Conservation (phyloP, 1,140 invertebrate genomes). For the Leucophenga varia region DNA sequence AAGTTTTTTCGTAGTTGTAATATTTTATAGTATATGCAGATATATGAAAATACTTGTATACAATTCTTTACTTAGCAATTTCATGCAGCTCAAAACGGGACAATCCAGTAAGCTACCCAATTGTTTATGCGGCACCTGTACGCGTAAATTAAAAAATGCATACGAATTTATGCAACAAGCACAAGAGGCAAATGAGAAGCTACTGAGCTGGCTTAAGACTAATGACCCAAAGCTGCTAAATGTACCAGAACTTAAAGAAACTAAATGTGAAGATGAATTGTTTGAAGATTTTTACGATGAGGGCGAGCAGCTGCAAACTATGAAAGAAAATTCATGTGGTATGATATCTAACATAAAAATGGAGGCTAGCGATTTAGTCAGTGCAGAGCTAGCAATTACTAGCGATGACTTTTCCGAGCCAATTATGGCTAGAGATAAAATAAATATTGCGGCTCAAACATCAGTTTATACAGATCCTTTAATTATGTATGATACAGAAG, state of each 20-base stretch:
- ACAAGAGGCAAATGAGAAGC: conserved; percentile 17
- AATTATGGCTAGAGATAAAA: too few species aligned
- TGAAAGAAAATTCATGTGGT: conserved; percentile 35
- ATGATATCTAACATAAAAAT: too few species aligned
- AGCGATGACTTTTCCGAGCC: too few species aligned
- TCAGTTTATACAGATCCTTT: too few species aligned
- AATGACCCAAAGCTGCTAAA: conserved; percentile 5
- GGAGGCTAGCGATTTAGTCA: too few species aligned
- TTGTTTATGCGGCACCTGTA: conserved; percentile 30
- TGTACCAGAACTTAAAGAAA: neutral
- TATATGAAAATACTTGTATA: conserved; percentile 8
- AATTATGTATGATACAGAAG: too few species aligned
- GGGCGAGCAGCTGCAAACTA: conserved; percentile 34
- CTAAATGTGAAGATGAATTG: too few species aligned
- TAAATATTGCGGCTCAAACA: too few species aligned
- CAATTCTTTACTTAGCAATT: neutral
- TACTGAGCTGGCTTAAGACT: conserved; percentile 15
- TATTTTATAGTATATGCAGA: too few species aligned
- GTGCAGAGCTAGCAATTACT: too few species aligned
- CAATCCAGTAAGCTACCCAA: conserved; percentile 24
- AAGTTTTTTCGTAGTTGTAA: neutral
- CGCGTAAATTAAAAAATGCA: conserved; percentile 23
- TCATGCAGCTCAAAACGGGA: conserved; percentile 18
- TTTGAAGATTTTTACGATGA: conserved; percentile 29
- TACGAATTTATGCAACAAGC: conserved; percentile 35